Evolutionary conservation across 1,140 invertebrate species (phyloP).

Genomic region (Trichoplusia ni): DNA sequence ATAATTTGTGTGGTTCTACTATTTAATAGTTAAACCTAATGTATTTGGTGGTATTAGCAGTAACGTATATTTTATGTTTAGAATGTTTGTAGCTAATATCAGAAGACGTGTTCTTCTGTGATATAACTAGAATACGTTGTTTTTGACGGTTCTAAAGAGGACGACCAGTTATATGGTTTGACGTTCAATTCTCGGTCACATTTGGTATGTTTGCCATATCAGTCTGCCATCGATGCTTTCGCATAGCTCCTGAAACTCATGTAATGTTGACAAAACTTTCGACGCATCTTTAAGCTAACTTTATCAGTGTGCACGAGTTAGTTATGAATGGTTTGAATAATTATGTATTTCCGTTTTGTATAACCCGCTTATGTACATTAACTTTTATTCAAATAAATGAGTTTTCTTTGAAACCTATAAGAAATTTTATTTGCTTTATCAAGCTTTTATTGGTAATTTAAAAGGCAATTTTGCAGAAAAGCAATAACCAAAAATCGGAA

Average conservation of each 20-base stretch:
- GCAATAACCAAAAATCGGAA: too few relatives aligned
- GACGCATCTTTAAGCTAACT: not conserved
- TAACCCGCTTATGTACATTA: constrained; percentile 9
- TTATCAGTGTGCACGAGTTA: not conserved
- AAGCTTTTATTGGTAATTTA: too few relatives aligned
- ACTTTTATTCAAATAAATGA: constrained; percentile 12
- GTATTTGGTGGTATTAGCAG: not conserved
- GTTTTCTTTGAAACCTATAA: not conserved
- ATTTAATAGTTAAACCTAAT: constrained; percentile 33
- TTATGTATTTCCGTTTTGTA: constrained; percentile 6
- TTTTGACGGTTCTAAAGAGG: not conserved
- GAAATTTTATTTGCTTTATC: not conserved
- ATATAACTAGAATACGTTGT: not conserved
- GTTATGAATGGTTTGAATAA: not conserved
- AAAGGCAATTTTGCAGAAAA: too few relatives aligned
- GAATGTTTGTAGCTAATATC: not conserved
- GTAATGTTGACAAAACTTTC: not conserved
- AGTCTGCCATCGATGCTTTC: too few relatives aligned
- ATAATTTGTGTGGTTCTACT: constrained; percentile 27
- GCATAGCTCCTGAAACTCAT: too few relatives aligned
- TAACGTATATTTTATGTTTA: constrained; percentile 8
- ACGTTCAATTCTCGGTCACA: not conserved
- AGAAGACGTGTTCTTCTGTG: not conserved
- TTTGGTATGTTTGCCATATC: not conserved
- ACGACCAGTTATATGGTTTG: not conserved